Evolutionary conservation across 2,888 invertebrate species (phyloP).

Genomic region (Blastobasis lacticolella): DNA sequence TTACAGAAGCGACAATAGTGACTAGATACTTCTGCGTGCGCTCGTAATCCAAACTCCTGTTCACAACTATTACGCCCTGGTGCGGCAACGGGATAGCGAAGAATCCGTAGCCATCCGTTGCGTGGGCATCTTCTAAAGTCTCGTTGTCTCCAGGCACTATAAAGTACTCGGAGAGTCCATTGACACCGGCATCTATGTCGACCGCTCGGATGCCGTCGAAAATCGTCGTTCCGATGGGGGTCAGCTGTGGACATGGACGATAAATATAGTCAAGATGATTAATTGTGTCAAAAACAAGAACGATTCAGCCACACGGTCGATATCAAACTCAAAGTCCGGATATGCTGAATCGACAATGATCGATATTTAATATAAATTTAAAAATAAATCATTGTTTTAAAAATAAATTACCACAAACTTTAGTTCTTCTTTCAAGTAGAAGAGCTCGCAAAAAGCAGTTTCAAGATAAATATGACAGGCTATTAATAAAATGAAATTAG

Average conservation of each 20-base stretch:
- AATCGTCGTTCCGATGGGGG: conserved; percentile 89
- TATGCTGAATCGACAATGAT: too few species aligned
- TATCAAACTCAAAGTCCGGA: too few species aligned
- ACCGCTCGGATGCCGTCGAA: conserved; percentile 86
- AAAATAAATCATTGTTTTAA: too few species aligned
- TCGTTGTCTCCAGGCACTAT: conserved; percentile 79
- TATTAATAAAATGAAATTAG: too few species aligned
- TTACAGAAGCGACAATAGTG: conserved; percentile 91
- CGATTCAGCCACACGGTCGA: too few species aligned
- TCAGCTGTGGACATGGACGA: conserved; percentile 73
- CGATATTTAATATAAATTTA: too few species aligned
- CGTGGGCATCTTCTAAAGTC: conserved; percentile 64
- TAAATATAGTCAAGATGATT: conserved; percentile 22
- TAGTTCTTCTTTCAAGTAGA: too few species aligned
- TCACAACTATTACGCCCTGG: conserved; percentile 91
- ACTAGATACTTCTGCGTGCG: conserved; percentile 89
- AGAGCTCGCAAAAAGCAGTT: too few species aligned
- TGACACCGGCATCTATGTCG: conserved; percentile 90
- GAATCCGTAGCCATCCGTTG: conserved; percentile 85
- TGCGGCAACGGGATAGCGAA: conserved; percentile 91
- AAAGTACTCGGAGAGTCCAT: conserved; percentile 90
- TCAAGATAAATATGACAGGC: too few species aligned
- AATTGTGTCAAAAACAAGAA: neutral
- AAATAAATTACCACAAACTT: too few species aligned
- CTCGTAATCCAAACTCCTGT: conserved; percentile 90